Percentiles rank a stretch among this genome's conserved stretches.
These are phyloP conservation scores for Cataglyphis rosenhaueri DNA, from an alignment of 2,888 invertebrate species.

Conservation along the genomic window DNA sequence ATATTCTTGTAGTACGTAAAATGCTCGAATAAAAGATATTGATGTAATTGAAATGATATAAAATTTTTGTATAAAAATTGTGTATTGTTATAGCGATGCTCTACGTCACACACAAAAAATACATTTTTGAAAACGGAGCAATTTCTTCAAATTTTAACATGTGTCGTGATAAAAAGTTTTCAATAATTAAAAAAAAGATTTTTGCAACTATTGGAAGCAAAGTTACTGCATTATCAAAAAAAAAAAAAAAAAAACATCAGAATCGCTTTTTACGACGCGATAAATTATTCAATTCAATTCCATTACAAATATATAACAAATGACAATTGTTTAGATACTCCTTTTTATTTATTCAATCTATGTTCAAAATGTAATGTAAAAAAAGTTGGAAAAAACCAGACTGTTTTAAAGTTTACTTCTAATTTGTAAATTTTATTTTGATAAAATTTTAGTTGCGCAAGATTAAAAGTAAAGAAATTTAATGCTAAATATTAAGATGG, in stretches of 20 bases:
- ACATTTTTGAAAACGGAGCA: not conserved
- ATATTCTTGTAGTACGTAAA: not conserved
- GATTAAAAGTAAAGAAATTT: not conserved
- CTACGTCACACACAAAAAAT: not conserved
- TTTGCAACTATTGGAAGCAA: not conserved
- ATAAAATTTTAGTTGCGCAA: not conserved
- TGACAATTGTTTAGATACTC: not conserved
- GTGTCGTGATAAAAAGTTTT: not conserved
- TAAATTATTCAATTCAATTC: not conserved
- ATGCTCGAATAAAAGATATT: not conserved
- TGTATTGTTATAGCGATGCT: not conserved
- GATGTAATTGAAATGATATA: not conserved
- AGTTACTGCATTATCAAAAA: not conserved
- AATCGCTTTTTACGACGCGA: not conserved
- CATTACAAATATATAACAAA: not conserved
- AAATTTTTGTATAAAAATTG: not conserved
- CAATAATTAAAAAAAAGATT: not conserved
- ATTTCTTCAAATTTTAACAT: not conserved
- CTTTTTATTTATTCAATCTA: not conserved
- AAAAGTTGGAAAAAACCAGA: not conserved
- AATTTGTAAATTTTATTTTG: not conserved
- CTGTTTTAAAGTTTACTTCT: not conserved
- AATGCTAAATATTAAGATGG: not conserved
- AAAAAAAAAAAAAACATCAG: not conserved
- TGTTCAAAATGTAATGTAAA: not conserved